A percentile compares a stretch with the other conserved stretches of the same genome.
Conservation (phyloP, 2,797 vertebrate genomes). For the Sebastiscus albofasciatus region DNA sequence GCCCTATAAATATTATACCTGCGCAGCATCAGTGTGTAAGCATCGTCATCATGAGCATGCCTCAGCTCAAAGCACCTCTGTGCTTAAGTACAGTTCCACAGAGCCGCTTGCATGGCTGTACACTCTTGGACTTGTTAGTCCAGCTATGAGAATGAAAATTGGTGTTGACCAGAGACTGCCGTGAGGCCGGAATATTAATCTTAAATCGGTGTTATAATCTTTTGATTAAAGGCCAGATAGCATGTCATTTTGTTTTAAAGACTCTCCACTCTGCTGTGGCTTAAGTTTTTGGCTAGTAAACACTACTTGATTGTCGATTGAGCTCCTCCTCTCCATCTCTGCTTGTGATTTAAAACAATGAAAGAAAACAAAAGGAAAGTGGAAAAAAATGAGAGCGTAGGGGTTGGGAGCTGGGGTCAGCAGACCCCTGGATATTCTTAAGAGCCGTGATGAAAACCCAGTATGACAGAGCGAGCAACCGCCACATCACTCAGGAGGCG, state of each 20-base stretch:
- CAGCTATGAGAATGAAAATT: neutral
- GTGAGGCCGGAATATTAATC: neutral
- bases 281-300: neutral
- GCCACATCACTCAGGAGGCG: slow-evolving; percentile 71
- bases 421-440: slow-evolving; percentile 70
- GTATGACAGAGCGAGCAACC: slow-evolving; percentile 62
- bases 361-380: slow-evolving; percentile 21
- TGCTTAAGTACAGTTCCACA: neutral
- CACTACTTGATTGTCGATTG: neutral
- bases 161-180: slow-evolving; percentile 6
- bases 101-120: neutral
- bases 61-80: neutral
- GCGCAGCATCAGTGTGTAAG: neutral
- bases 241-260: neutral
- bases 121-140: neutral
- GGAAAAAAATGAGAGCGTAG: neutral
- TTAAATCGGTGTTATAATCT: slow-evolving; percentile 10
- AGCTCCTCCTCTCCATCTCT: slow-evolving; percentile 9
- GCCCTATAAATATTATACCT: neutral
- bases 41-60: neutral
- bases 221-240: neutral
- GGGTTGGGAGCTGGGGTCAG: slow-evolving; percentile 17
- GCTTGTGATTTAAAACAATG: slow-evolving; percentile 49
- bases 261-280: neutral
- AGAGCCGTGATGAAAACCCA: slow-evolving; percentile 61